Evolutionary conservation across 2,888 invertebrate genomes (phyloP).

Genomic region (Tachina fera): DNA sequence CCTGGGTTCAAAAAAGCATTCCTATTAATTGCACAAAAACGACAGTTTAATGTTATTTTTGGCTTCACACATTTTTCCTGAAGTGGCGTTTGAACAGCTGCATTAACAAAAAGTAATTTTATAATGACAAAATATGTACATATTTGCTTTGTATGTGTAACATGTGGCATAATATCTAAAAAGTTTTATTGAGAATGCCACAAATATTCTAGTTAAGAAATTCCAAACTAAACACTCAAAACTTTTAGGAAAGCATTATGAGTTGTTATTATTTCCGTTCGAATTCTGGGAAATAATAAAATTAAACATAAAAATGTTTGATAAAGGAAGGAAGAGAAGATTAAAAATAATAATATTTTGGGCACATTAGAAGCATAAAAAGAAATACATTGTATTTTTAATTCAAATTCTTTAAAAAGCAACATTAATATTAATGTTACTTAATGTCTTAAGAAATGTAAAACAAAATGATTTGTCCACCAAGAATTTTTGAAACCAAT

Average conservation of each 20-base stretch:
- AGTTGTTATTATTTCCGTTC: slow-evolving; percentile 9
- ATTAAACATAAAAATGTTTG: slow-evolving; percentile 2
- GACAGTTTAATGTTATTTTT: background rate
- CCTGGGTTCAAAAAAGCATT: background rate
- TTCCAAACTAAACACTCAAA: background rate
- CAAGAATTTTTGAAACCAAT: background rate
- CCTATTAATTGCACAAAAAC: background rate
- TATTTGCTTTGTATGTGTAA: slow-evolving; percentile 11
- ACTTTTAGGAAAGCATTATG: slow-evolving; percentile 3
- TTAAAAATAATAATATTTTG: background rate
- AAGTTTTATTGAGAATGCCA: slow-evolving; percentile 9
- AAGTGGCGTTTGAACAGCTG: background rate
- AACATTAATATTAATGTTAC: background rate
- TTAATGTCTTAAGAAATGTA: background rate
- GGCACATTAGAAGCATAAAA: slow-evolving; percentile 2
- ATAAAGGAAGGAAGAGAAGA: background rate
- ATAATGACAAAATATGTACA: slow-evolving; percentile 14
- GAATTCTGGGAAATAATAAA: slow-evolving; percentile 25
- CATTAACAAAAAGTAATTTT: slow-evolving; percentile 12
- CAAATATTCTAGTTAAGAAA: slow-evolving; percentile 24
- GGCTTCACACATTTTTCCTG: background rate
- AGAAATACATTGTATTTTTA: background rate
- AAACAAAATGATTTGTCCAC: background rate
- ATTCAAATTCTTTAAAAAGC: background rate
- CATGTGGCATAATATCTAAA: slow-evolving; percentile 26